Percentiles rank a stretch among this genome's conserved stretches.
These are phyloP conservation scores for Dione vanillae DNA, from an alignment of 2,888 invertebrate species.

Conservation along the genomic window DNA sequence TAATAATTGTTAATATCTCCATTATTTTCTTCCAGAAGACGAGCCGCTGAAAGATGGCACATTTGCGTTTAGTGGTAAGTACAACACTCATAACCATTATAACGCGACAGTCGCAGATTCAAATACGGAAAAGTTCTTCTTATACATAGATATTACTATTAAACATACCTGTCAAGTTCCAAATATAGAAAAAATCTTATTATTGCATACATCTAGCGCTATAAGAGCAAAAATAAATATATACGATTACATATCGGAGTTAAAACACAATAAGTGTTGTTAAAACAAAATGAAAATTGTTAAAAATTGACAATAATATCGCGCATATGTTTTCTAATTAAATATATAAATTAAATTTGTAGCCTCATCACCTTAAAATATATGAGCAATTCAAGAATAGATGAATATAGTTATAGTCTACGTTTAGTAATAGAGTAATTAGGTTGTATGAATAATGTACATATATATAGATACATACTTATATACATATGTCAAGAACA, in stretches of 20 bases:
- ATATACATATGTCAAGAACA: conserved; percentile 1
- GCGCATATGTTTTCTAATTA: too few relatives aligned
- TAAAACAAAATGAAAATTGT: too few relatives aligned
- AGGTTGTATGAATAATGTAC: not conserved
- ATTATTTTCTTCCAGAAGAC: conserved; percentile 37
- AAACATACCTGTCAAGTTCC: not conserved
- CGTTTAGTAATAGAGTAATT: not conserved
- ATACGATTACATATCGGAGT: too few relatives aligned
- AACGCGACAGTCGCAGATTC: not conserved
- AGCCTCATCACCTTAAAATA: too few relatives aligned
- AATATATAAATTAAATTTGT: too few relatives aligned
- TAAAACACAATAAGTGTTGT: too few relatives aligned
- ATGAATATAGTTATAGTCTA: not conserved
- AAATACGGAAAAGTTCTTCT: not conserved
- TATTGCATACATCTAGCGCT: too few relatives aligned
- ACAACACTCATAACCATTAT: not conserved
- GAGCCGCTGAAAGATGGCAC: conserved; percentile 35
- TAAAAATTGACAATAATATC: too few relatives aligned
- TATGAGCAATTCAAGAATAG: not conserved
- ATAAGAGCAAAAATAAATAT: too few relatives aligned
- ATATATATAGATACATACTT: not conserved
- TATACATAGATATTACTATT: not conserved
- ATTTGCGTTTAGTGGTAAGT: conserved; percentile 34
- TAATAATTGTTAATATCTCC: not conserved
- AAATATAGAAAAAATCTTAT: too few relatives aligned